A percentile compares a stretch with the other conserved stretches of the same genome.
phyloP scores from a whole-genome alignment of 2,888 invertebrate species.

The Blomia tropicalis region DNA sequence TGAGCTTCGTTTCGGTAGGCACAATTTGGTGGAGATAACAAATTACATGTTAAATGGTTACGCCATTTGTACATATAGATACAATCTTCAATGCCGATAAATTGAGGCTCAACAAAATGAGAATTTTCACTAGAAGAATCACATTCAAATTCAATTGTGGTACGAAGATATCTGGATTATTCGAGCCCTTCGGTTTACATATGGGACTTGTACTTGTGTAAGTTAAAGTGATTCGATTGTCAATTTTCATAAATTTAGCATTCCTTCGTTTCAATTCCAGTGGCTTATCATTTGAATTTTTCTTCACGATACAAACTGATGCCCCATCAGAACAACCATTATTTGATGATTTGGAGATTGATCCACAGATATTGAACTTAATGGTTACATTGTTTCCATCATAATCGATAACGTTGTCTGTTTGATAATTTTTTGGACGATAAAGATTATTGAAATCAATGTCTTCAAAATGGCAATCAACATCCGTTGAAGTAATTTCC shows the following conservation, averaged over 20 bases:
- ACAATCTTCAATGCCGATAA: conserved; percentile 24
- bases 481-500: conserved; percentile 29
- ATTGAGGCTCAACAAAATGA: conserved; percentile 17
- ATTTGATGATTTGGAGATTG: not conserved
- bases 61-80: conserved; percentile 26
- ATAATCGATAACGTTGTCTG: conserved; percentile 10
- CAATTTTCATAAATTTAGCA: conserved; percentile 1
- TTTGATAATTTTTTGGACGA: not conserved
- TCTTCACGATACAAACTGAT: not conserved
- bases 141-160: conserved; percentile 25
- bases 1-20: not conserved
- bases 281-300: not conserved
- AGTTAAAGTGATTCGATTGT: conserved; percentile 9
- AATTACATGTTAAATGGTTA: conserved; percentile 20
- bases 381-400: conserved; percentile 20
- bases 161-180: too few species aligned
- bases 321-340: not conserved
- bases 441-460: not conserved
- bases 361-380: conserved; percentile 26
- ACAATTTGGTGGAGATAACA: not conserved
- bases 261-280: not conserved
- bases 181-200: too few species aligned
- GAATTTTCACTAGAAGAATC: not conserved
- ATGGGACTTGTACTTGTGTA: not conserved
- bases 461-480: conserved; percentile 32